phyloP scores from a whole-genome alignment of 2,113 vertebrate species.

The Chunga burmeisteri region DNA sequence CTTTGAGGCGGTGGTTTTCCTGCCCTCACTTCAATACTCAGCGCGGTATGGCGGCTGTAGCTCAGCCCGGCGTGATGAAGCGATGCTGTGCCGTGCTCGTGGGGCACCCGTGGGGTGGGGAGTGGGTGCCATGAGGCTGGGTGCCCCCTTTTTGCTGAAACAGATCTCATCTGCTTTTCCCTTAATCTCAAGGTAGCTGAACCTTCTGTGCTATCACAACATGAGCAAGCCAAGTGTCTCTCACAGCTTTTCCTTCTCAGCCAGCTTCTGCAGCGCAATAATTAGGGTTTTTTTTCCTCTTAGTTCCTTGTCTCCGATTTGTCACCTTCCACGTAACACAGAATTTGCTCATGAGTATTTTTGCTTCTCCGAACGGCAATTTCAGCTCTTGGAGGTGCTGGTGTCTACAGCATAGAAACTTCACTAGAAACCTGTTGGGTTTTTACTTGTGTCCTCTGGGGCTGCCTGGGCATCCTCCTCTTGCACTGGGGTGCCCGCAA shows the following conservation, averaged over 20 bases:
- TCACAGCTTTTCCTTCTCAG: not conserved
- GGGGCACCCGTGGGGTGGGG: not conserved
- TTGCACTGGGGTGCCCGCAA: not conserved
- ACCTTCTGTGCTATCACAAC: not conserved
- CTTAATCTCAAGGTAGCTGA: not conserved
- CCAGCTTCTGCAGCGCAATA: not conserved
- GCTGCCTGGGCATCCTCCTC: not conserved
- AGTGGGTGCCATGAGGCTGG: not conserved
- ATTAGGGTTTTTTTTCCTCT: not conserved
- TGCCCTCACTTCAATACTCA: rapidly evolving
- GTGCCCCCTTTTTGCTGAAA: not conserved
- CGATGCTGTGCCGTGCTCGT: not conserved
- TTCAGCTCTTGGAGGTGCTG: not conserved
- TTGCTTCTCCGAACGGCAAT: not conserved
- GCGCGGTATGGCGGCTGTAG: not conserved
- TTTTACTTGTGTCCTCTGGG: too few species aligned
- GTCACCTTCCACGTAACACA: not conserved
- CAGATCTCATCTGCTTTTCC: not conserved
- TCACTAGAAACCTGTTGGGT: not conserved
- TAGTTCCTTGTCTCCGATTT: not conserved
- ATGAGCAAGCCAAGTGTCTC: not conserved
- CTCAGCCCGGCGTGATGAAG: too few species aligned
- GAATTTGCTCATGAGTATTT: not conserved
- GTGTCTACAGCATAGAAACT: not conserved
- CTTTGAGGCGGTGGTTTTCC: not conserved